Evolutionary conservation across 2,113 vertebrate species (phyloP).

Genomic region (Neopipo cinnamomea): DNA sequence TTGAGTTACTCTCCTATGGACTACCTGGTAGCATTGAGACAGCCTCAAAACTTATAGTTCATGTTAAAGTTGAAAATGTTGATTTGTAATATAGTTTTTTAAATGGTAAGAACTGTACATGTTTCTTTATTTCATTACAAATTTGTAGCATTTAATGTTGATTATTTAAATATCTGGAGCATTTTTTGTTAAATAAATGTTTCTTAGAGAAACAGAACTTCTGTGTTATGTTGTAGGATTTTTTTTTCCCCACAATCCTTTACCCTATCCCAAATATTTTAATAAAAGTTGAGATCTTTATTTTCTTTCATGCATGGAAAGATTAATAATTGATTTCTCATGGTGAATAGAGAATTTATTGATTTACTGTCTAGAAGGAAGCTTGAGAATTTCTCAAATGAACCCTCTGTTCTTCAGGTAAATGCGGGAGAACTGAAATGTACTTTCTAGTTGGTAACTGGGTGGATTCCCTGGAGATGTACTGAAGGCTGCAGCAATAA

Average conservation of each 20-base stretch:
- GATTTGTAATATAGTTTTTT: neutral
- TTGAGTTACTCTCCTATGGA: neutral
- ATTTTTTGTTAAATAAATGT: neutral
- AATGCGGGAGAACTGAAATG: neutral
- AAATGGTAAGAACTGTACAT: neutral
- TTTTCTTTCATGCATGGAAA: neutral
- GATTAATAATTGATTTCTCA: neutral
- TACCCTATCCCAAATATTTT: neutral
- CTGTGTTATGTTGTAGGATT: neutral
- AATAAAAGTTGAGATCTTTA: neutral
- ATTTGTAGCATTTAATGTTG: neutral
- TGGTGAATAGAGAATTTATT: neutral
- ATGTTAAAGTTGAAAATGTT: neutral
- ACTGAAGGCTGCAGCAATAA: neutral
- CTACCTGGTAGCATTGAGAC: neutral
- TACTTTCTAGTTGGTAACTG: constrained; percentile 3
- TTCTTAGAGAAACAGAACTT: neutral
- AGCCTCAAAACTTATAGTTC: neutral
- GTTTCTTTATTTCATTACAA: neutral
- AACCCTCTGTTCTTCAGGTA: neutral
- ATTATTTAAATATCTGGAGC: neutral
- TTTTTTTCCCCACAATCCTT: neutral
- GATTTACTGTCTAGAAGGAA: neutral
- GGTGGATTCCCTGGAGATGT: neutral
- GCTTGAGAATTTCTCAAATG: neutral